Evolutionary conservation across 2,888 invertebrate species (phyloP).

Genomic region (Tachina lurida): DNA sequence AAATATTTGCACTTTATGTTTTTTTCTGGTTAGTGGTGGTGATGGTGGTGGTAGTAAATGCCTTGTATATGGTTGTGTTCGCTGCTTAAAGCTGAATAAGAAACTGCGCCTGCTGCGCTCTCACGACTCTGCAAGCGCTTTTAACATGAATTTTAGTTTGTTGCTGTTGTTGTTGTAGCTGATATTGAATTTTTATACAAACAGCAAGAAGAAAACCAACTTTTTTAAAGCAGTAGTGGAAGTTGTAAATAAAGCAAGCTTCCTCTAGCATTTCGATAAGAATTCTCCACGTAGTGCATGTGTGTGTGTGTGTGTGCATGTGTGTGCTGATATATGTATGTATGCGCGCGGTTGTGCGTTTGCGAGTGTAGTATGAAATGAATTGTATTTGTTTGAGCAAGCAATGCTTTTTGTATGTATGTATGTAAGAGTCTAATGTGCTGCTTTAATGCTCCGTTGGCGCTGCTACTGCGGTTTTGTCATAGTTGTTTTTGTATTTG

Average conservation of each 20-base stretch:
- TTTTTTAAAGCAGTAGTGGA: conserved; percentile 41
- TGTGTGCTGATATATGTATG: conserved; percentile 11
- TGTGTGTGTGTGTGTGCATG: neutral
- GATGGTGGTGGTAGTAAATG: conserved; percentile 20
- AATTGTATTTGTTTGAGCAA: conserved; percentile 52
- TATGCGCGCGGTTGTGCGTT: conserved; percentile 21
- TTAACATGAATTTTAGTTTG: conserved; percentile 25
- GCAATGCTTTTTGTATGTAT: conserved; percentile 43
- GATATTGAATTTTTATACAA: conserved; percentile 48
- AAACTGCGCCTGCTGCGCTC: conserved; percentile 63
- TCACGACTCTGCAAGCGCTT: conserved; percentile 61
- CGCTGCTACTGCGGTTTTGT: conserved; percentile 43
- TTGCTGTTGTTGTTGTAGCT: conserved; percentile 23
- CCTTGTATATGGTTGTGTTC: neutral
- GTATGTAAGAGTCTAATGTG: conserved; percentile 45
- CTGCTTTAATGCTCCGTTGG: conserved; percentile 55
- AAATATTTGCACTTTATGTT: conserved; percentile 63
- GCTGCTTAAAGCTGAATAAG: conserved; percentile 33
- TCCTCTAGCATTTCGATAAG: conserved; percentile 49
- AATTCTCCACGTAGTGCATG: conserved; percentile 43
- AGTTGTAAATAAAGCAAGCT: conserved; percentile 40
- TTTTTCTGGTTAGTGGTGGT: neutral
- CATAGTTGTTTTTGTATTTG: conserved; percentile 66
- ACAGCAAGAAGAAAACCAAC: conserved; percentile 47
- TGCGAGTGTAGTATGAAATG: conserved; percentile 36